Conservation (phyloP, 2,797 vertebrate species). For the Enteromius trimaculatus region DNA sequence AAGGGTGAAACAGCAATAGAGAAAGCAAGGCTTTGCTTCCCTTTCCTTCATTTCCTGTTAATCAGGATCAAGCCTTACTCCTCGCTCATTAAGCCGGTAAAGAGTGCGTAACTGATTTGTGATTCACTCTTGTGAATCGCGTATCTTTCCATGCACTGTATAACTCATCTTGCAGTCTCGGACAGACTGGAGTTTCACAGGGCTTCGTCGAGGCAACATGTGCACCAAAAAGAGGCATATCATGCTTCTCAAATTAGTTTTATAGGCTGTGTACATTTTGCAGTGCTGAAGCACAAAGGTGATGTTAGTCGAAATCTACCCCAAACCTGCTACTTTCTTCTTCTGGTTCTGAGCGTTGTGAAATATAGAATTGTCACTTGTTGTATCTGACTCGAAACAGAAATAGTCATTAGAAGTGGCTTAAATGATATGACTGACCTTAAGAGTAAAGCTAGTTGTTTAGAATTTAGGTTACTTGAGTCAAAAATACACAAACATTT, state of each 20-base stretch:
- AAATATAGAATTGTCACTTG: neutral
- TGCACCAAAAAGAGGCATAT: constrained; percentile 2
- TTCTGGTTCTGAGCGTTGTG: neutral
- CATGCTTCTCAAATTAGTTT: neutral
- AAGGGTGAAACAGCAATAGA: neutral
- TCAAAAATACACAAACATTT: too few relatives aligned
- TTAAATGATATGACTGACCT: neutral
- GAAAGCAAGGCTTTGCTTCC: neutral
- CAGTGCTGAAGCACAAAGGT: neutral
- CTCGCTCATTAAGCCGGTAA: constrained; percentile 7
- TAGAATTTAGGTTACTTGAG: neutral
- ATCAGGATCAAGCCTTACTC: constrained; percentile 30
- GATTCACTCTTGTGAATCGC: constrained; percentile 27
- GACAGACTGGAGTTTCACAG: neutral
- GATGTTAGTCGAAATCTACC: neutral
- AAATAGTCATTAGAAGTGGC: neutral
- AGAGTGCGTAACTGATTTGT: constrained; percentile 28
- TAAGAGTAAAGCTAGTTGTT: neutral
- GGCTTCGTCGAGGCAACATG: neutral
- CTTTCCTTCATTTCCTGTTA: constrained; percentile 20
- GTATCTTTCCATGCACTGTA: neutral
- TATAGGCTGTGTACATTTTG: neutral
- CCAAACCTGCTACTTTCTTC: neutral
- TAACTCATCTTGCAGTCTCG: neutral
- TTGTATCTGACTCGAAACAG: neutral